Percentiles rank a stretch among this genome's conserved stretches.
phyloP scores from a whole-genome alignment of 1,140 invertebrate genomes.

The Ylistrum balloti region DNA sequence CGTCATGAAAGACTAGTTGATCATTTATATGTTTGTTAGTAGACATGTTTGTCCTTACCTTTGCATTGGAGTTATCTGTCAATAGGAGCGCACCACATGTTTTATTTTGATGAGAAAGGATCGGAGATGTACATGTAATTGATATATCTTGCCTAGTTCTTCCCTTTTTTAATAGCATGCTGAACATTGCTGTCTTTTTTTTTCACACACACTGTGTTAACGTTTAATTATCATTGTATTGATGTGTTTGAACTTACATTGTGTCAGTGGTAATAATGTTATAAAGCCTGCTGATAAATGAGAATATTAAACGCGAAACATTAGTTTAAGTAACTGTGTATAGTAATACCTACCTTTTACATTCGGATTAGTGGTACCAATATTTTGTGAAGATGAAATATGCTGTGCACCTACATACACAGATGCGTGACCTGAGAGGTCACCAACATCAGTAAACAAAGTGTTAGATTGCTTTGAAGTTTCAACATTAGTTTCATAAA shows the following conservation, averaged over 20 bases:
- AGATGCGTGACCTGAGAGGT: not conserved
- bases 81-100: not conserved
- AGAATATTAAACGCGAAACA: not conserved
- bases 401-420: not conserved
- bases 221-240: no score
- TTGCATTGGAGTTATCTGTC: not conserved
- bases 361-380: not conserved
- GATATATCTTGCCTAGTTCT: no score
- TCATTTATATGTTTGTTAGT: not conserved
- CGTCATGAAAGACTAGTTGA: not conserved
- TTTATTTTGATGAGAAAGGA: no score
- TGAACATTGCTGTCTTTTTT: no score
- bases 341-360: not conserved
- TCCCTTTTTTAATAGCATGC: no score
- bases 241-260: no score
- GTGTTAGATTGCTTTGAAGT: not conserved
- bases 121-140: no score
- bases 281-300: no score
- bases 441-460: not conserved
- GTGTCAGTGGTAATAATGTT: no score
- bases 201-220: no score
- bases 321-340: not conserved
- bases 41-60: not conserved
- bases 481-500: not conserved
- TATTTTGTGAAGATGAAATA: not conserved